Percentiles rank a stretch among this genome's conserved stretches.
Conservation (phyloP, 2,888 invertebrate genomes). For the Mallateleia sp. region DNA sequence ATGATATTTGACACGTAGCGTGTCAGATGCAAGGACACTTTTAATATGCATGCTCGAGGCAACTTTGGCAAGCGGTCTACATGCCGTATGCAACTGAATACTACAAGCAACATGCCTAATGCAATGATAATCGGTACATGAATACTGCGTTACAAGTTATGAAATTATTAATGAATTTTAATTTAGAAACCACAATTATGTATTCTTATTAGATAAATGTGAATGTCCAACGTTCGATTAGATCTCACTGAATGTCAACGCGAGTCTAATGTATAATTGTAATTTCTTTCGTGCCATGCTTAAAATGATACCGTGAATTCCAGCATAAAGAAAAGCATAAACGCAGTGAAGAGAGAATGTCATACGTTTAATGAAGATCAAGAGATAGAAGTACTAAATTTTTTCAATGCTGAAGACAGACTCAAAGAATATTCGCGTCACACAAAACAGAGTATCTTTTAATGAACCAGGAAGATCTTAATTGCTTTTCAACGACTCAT, state of each 20-base stretch:
- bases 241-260: not conserved
- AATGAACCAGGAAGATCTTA: not conserved
- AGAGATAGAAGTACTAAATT: slow-evolving; percentile 4
- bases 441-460: not conserved
- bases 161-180: slow-evolving; percentile 5
- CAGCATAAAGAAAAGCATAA: not conserved
- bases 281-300: not conserved
- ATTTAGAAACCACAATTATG: slow-evolving; percentile 1
- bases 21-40: slow-evolving; percentile 48
- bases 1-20: slow-evolving; percentile 42
- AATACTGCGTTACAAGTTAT: not conserved
- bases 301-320: not conserved
- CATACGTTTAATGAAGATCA: slow-evolving; percentile 13
- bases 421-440: slow-evolving; percentile 9
- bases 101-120: slow-evolving; percentile 62
- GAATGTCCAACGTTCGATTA: not conserved
- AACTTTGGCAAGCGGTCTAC: slow-evolving; percentile 63
- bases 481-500: too few species aligned
- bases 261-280: not conserved
- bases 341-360: slow-evolving; percentile 16
- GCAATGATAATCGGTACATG: slow-evolving; percentile 52
- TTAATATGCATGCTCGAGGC: slow-evolving; percentile 53
- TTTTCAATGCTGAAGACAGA: not conserved
- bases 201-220: not conserved
- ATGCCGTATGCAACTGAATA: slow-evolving; percentile 41